These are phyloP conservation scores for Standfussiana lucernea DNA, from an alignment of 2,888 invertebrate genomes.

Conservation along the genomic window DNA sequence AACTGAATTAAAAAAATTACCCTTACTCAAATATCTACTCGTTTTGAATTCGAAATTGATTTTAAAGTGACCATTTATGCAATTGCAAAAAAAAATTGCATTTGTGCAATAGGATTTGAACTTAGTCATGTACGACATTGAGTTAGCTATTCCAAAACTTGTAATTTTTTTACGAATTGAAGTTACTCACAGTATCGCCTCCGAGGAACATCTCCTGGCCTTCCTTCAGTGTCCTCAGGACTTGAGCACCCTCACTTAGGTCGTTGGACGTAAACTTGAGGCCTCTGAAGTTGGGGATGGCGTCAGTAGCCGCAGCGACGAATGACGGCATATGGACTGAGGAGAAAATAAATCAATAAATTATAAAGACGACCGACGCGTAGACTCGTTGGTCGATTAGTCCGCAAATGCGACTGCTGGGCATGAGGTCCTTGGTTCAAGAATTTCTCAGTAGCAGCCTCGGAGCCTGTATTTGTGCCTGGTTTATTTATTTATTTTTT, in stretches of 20 bases:
- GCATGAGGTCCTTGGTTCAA: no score
- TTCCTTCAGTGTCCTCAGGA: constrained; percentile 87
- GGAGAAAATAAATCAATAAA: constrained; percentile 61
- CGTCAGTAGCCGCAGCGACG: constrained; percentile 90
- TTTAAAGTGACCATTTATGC: neutral
- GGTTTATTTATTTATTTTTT: no score
- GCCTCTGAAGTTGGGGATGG: constrained; percentile 94
- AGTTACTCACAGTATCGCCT: constrained; percentile 91
- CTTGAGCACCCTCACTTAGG: constrained; percentile 92
- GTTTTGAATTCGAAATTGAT: neutral
- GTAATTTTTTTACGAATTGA: neutral
- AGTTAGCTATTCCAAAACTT: neutral
- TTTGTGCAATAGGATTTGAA: neutral
- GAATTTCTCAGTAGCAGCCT: no score
- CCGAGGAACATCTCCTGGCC: constrained; percentile 92
- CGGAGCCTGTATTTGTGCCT: no score
- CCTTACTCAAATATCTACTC: no score
- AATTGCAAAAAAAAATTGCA: no score
- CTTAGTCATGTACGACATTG: neutral
- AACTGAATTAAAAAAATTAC: no score
- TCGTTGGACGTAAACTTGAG: constrained; percentile 95
- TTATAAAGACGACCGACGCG: neutral
- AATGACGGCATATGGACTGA: constrained; percentile 94
- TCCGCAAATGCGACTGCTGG: no score
- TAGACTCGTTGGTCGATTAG: no score